These are phyloP conservation scores for Pandemis heparana DNA, from an alignment of 2,888 invertebrate species.

Conservation along the genomic window DNA sequence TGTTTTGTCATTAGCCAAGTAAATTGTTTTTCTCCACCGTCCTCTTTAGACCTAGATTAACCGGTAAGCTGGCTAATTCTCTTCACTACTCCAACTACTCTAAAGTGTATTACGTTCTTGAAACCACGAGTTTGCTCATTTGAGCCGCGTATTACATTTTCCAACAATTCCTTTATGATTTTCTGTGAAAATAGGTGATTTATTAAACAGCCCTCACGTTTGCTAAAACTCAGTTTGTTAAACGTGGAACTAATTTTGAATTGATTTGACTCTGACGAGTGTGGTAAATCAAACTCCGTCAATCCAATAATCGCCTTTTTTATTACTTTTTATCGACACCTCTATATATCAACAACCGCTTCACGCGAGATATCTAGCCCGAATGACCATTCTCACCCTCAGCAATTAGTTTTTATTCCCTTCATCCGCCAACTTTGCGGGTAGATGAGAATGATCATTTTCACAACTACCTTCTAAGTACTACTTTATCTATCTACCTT, in stretches of 20 bases:
- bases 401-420: too few relatives aligned
- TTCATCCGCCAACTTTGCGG: too few relatives aligned
- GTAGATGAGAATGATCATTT: too few relatives aligned
- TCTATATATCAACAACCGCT: too few relatives aligned
- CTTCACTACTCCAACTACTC: conserved; percentile 28
- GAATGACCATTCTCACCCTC: too few relatives aligned
- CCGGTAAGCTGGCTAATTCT: conserved; percentile 62
- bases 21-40: conserved; percentile 70
- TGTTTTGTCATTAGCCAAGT: conserved; percentile 60
- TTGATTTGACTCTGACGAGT: neutral
- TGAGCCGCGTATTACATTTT: conserved; percentile 17
- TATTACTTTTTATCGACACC: too few relatives aligned
- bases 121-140: conserved; percentile 46
- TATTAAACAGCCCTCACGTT: conserved; percentile 1
- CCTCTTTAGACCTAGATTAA: conserved; percentile 70
- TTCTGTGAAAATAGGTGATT: neutral
- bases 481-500: too few relatives aligned
- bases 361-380: too few relatives aligned
- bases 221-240: neutral
- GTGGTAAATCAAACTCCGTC: too few relatives aligned
- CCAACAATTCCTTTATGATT: neutral
- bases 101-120: conserved; percentile 20
- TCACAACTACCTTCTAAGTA: too few relatives aligned
- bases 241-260: neutral
- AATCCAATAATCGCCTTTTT: too few relatives aligned